These are phyloP conservation scores for Cebidichthys violaceus DNA, from an alignment of 2,113 vertebrate species.

Conservation along the genomic window DNA sequence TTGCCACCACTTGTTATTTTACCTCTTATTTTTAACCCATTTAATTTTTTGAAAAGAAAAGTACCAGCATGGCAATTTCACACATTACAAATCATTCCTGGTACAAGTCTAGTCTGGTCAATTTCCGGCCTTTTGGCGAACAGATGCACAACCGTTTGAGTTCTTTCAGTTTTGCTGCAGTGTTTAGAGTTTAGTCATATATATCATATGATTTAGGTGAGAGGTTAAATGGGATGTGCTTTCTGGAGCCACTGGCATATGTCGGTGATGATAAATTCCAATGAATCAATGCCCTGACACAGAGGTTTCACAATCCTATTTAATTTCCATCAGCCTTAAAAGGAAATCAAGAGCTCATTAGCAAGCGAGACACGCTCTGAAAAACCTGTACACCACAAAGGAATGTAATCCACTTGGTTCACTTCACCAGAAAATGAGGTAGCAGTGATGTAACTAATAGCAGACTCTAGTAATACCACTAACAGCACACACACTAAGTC, in stretches of 20 bases:
- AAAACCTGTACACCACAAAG: slow-evolving; percentile 8
- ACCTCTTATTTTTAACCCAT: neutral
- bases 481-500: slow-evolving; percentile 5
- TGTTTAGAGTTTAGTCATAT: slow-evolving; percentile 16
- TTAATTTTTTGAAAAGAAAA: neutral
- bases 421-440: neutral
- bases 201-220: slow-evolving; percentile 40
- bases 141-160: slow-evolving; percentile 10
- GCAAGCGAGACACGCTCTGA: slow-evolving; percentile 34
- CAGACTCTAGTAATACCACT: slow-evolving; percentile 4
- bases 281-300: slow-evolving; percentile 6
- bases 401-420: slow-evolving; percentile 19
- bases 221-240: slow-evolving; percentile 3
- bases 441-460: slow-evolving; percentile 36
- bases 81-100: neutral
- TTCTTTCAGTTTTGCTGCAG: neutral
- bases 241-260: slow-evolving; percentile 2
- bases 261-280: slow-evolving; percentile 20
- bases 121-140: slow-evolving; percentile 4
- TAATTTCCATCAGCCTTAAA: slow-evolving; percentile 14
- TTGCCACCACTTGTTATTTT: neutral
- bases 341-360: slow-evolving; percentile 54
- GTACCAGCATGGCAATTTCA: neutral
- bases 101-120: slow-evolving; percentile 11
- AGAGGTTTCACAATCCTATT: neutral